Conservation (phyloP, 2,113 vertebrate genomes). For the Egretta garzetta region DNA sequence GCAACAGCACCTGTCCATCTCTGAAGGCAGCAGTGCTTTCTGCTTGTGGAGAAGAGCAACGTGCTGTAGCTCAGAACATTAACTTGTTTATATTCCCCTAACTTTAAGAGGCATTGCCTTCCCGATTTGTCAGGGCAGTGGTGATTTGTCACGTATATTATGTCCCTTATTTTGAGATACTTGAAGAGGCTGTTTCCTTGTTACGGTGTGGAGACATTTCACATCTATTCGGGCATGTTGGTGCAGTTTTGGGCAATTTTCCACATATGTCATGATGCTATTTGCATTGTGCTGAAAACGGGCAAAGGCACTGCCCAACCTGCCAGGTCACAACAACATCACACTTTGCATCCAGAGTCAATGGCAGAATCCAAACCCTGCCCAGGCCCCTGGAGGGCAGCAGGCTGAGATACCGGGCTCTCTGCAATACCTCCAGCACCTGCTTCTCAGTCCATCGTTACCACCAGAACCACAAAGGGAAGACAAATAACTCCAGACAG, state of each 20-base stretch:
- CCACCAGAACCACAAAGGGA: not conserved
- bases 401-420: rapidly evolving
- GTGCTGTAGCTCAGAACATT: not conserved
- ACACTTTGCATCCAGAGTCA: not conserved
- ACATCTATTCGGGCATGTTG: not conserved
- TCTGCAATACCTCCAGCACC: not conserved
- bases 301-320: not conserved
- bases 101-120: not conserved
- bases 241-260: not conserved
- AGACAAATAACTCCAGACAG: not conserved
- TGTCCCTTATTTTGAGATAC: not conserved
- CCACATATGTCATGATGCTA: rapidly evolving
- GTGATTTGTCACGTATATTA: not conserved
- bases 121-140: not conserved
- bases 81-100: not conserved
- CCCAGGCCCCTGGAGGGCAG: not conserved
- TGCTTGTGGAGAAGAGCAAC: not conserved
- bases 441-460: not conserved
- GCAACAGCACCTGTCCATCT: rapidly evolving
- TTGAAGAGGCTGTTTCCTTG: not conserved
- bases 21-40: not conserved
- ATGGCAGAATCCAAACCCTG: rapidly evolving
- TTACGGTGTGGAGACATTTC: not conserved
- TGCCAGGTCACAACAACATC: not conserved
- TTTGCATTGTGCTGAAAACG: not conserved